Evolutionary conservation across 2,797 vertebrate species (phyloP).

Genomic region (Rhynchotus rufescens): DNA sequence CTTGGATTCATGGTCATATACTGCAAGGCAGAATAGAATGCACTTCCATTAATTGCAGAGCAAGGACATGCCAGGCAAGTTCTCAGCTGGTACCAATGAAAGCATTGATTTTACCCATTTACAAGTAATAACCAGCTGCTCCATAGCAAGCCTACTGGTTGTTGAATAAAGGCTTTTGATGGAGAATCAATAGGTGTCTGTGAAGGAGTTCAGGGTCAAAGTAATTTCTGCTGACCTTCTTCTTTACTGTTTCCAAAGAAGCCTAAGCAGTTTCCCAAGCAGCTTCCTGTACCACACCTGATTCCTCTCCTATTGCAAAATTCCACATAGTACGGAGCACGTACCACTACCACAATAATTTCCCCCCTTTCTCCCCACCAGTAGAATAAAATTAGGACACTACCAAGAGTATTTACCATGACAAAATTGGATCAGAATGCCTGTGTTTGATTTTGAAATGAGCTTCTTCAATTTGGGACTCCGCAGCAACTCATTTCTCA

Average conservation of each 20-base stretch:
- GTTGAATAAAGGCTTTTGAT: neutral
- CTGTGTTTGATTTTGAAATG: accelerated
- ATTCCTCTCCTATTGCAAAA: neutral
- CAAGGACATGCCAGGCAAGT: neutral
- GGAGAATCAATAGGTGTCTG: neutral
- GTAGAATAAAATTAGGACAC: neutral
- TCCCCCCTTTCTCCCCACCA: no score
- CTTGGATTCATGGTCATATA: neutral
- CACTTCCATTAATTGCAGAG: neutral
- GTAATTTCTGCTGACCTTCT: neutral
- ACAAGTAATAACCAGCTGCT: neutral
- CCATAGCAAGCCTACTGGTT: neutral
- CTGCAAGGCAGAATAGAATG: neutral
- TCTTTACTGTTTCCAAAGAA: neutral
- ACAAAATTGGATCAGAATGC: neutral
- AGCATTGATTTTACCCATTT: neutral
- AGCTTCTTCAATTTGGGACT: neutral
- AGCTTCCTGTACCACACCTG: neutral
- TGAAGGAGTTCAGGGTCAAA: neutral
- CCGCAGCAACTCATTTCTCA: neutral
- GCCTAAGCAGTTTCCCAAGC: neutral
- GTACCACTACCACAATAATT: neutral
- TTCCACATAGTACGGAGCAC: neutral
- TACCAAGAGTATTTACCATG: neutral
- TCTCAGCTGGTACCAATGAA: neutral